Evolutionary conservation across 2,797 vertebrate species (phyloP).

Genomic region (Sebastes ruberrimus): DNA sequence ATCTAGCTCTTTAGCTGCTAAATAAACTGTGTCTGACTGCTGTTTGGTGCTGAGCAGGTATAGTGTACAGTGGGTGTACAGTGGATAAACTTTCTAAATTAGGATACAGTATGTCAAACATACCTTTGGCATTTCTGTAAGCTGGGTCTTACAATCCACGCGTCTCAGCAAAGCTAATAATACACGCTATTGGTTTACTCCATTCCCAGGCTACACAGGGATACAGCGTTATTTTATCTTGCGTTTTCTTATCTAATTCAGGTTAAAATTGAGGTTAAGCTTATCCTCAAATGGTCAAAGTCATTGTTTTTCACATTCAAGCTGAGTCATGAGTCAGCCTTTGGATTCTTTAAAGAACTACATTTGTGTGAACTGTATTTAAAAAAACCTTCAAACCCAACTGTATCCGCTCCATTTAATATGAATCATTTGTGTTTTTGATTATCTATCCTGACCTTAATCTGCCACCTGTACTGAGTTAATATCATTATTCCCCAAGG

Average conservation of each 20-base stretch:
- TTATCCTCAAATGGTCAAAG: background rate
- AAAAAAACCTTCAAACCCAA: background rate
- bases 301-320: background rate
- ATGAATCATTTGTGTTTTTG: background rate
- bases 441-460: conserved; percentile 27
- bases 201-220: background rate
- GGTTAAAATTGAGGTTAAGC: background rate
- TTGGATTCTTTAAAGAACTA: background rate
- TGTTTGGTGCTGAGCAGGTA: background rate
- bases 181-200: background rate
- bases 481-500: background rate
- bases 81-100: background rate
- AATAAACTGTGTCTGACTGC: background rate
- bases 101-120: background rate
- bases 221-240: background rate
- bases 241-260: background rate
- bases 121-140: background rate
- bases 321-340: background rate
- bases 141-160: background rate
- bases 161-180: background rate
- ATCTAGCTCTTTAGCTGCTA: background rate
- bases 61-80: background rate
- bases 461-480: background rate
- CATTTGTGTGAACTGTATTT: background rate
- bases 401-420: background rate